phyloP scores from a whole-genome alignment of 2,797 vertebrate species.

The Chiloscyllium punctatum region DNA sequence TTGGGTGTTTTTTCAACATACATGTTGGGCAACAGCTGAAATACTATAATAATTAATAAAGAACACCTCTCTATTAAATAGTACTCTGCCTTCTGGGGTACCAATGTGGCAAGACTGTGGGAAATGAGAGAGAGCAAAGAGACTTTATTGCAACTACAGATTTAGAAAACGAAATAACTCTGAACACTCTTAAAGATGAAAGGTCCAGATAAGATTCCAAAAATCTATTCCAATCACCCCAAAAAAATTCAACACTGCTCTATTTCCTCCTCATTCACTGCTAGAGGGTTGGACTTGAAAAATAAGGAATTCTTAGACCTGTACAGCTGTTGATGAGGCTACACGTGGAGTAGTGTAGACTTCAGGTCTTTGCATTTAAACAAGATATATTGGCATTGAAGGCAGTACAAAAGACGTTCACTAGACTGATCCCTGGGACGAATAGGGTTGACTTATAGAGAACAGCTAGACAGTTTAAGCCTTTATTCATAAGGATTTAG shows the following conservation, averaged over 20 bases:
- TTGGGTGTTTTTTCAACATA: background rate
- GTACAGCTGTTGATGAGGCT: too few relatives aligned
- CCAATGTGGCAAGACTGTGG: background rate
- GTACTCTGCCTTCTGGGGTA: background rate
- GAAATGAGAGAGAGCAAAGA: background rate
- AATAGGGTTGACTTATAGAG: too few relatives aligned
- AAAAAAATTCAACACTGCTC: background rate
- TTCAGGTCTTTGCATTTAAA: too few relatives aligned
- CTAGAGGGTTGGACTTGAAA: background rate
- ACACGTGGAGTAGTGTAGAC: too few relatives aligned
- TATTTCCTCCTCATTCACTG: background rate
- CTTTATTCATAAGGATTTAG: too few relatives aligned
- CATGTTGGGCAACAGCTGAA: background rate
- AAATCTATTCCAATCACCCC: background rate
- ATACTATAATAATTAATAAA: background rate
- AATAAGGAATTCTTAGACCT: too few relatives aligned
- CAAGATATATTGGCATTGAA: too few relatives aligned
- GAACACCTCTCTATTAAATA: background rate
- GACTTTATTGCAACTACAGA: background rate
- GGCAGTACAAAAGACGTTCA: too few relatives aligned
- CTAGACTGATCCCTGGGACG: too few relatives aligned
- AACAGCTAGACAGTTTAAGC: too few relatives aligned
- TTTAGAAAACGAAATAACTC: background rate
- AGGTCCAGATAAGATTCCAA: background rate
- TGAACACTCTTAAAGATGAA: background rate